Evolutionary conservation across 2,113 vertebrate genomes (phyloP).

Genomic region (Carassius auratus): DNA sequence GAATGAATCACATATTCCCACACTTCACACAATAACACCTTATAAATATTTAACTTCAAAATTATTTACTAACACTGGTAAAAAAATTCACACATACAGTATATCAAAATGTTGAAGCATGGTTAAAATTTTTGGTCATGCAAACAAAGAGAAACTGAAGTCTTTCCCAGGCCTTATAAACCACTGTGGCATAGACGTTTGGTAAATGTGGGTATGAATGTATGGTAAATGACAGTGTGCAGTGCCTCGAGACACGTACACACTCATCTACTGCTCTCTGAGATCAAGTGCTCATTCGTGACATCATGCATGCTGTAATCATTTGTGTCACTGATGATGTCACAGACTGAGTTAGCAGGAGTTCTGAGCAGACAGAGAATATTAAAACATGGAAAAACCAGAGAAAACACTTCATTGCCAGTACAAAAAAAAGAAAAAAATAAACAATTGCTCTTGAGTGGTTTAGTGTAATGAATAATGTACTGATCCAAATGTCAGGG

Average conservation of each 20-base stretch:
- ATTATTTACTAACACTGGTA: not conserved
- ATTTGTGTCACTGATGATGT: constrained; percentile 25
- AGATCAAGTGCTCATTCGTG: not conserved
- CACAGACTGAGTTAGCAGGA: constrained; percentile 31
- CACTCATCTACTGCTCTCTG: not conserved
- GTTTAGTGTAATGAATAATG: no score
- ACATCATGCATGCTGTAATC: not conserved
- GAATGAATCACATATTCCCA: constrained; percentile 2
- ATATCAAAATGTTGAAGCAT: not conserved
- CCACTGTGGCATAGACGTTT: not conserved
- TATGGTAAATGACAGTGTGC: constrained; percentile 47
- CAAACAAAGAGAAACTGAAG: not conserved
- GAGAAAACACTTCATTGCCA: no score
- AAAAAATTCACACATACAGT: not conserved
- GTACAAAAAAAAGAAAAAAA: no score
- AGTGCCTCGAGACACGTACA: not conserved
- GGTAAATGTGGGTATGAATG: constrained; percentile 15
- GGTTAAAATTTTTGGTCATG: not conserved
- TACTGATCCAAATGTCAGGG: no score
- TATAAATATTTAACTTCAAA: not conserved
- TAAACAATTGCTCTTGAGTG: no score
- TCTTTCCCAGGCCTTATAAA: not conserved
- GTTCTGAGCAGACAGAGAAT: not conserved
- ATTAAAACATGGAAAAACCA: no score
- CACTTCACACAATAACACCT: not conserved